Conservation (phyloP, 1,140 invertebrate genomes). For the Fopius arisanus region DNA sequence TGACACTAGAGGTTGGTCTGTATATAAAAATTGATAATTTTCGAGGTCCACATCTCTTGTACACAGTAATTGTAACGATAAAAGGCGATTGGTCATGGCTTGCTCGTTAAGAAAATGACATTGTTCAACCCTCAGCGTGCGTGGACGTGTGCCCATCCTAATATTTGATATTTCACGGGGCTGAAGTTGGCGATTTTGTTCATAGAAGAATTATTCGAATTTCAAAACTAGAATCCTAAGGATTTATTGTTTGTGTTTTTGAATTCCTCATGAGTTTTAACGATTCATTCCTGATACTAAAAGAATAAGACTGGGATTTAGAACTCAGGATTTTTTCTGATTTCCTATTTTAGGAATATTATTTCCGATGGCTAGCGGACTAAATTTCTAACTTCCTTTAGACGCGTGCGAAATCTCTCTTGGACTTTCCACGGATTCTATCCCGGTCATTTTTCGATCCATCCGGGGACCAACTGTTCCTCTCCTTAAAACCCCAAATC, state of each 20-base stretch:
- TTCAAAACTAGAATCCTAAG: too few species aligned
- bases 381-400: background rate
- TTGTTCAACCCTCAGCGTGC: too few species aligned
- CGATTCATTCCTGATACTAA: too few species aligned
- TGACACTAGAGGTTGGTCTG: background rate
- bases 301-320: too few species aligned
- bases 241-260: too few species aligned
- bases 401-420: background rate
- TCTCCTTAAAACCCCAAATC: background rate
- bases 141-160: too few species aligned
- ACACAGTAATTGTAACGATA: background rate
- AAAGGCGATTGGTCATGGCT: background rate
- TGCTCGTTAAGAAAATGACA: background rate
- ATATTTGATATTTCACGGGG: too few species aligned
- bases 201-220: too few species aligned
- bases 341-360: background rate
- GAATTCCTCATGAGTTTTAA: too few species aligned
- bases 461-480: constrained; percentile 56
- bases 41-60: background rate
- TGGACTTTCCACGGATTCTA: background rate
- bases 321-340: background rate
- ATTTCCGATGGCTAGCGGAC: too few species aligned
- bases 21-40: background rate
- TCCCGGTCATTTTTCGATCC: constrained; percentile 53
- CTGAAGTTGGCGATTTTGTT: too few species aligned